phyloP scores from a whole-genome alignment of 64 coral and sea anemone species.

The Pocillopora verrucosa region DNA sequence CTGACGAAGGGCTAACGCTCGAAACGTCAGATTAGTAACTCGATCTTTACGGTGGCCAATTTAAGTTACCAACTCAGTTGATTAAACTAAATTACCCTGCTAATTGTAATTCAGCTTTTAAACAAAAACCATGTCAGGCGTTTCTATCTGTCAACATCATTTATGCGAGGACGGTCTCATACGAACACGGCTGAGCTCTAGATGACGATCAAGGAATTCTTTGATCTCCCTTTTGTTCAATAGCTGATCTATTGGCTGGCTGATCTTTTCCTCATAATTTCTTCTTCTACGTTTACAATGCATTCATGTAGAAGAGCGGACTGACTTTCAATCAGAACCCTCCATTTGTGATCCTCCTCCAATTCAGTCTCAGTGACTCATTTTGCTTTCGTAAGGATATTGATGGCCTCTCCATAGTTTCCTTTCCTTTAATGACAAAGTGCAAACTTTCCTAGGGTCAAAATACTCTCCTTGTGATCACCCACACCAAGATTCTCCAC shows the following conservation, averaged over 20 bases:
- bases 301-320: neutral
- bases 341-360: conserved; percentile 15
- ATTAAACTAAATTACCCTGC: too few species aligned
- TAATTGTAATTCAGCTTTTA: too few species aligned
- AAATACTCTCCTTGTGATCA: neutral
- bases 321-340: conserved; percentile 2
- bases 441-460: neutral
- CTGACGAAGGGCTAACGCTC: too few species aligned
- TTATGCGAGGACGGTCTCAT: too few species aligned
- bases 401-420: neutral
- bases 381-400: neutral
- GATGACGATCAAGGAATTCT: neutral
- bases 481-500: neutral
- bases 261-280: neutral
- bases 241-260: neutral
- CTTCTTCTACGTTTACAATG: neutral
- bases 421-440: neutral
- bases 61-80: too few species aligned
- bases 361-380: conserved; percentile 10
- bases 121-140: too few species aligned
- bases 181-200: neutral
- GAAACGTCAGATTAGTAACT: too few species aligned
- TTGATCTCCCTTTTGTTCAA: neutral
- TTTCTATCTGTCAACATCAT: too few species aligned
- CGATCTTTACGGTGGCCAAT: too few species aligned